Base-by-base conservation (phyloP, 1,140 invertebrate species). In the Solen grandis region DNA sequence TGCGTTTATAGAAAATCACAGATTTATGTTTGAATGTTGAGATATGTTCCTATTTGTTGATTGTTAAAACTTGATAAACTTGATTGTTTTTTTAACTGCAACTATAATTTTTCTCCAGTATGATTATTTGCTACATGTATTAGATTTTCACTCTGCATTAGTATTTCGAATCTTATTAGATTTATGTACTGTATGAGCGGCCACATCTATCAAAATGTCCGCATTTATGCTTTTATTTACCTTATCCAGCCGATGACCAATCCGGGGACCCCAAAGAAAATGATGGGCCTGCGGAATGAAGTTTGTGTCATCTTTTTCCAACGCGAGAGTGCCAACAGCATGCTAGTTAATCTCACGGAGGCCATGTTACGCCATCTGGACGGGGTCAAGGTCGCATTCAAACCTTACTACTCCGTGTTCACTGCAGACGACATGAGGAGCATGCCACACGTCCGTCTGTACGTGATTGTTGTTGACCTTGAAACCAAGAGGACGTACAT, bases 381-480 rank as follows among this genome's bases (percentile, higher is more conserved):
- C n/a, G 86, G 84, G 35, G 70, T 79, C 38, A 84, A 72, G 38
- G n/a, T 87, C 1, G 55, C 84, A 27, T 65, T 77, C 2, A 78
- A 69, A 33, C 82, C 83, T 1, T 82, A 80, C 62, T 82, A 84
- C 68, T 69, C 81, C 19, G 81, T 88, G 16, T 79, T 84, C 33
- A 68, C 81, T 4, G 72, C 75, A 27, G 87, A 88, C n/a, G 59
- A 78, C 38, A 38, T 88, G 27, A 68, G 81, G 22, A 66, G 76
- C 8, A 73, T 84, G n/a, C 87, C 87, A 3, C 68, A 83, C 33
- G 79, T 83, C 52, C 81, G 81, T 38, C 79, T 87, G 35, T 88
- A 86, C 62, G 68, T 88, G 22, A 81, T 87, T 4, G 52, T 88
- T 35, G 75, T 84, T 0, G 86, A 88, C 55, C 65, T 81, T 46